Evolutionary conservation across 1,140 invertebrate genomes (phyloP).

Genomic region (Euura lappo): DNA sequence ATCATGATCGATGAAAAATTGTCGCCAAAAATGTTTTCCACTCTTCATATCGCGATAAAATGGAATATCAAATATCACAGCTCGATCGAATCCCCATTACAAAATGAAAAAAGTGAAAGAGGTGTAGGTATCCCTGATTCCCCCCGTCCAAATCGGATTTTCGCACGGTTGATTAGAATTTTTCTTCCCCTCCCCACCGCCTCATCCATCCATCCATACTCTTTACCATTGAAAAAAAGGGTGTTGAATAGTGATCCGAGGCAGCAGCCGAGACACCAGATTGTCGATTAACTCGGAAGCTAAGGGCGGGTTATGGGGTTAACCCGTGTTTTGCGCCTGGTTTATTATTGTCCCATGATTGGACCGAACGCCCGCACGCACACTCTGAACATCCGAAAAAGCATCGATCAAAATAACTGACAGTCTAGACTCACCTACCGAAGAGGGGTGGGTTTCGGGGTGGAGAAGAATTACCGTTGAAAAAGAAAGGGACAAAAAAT

Average conservation of each 20-base stretch:
- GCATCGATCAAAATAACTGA: conserved; percentile 58
- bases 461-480: too few species aligned
- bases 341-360: conserved; percentile 49
- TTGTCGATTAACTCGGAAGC: not conserved
- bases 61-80: too few species aligned
- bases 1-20: too few species aligned
- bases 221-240: too few species aligned
- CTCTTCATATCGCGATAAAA: too few species aligned
- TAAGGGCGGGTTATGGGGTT: conserved; percentile 7
- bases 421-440: conserved; percentile 31
- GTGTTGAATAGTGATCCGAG: not conserved
- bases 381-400: not conserved
- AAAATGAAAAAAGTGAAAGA: too few species aligned
- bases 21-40: too few species aligned
- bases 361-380: conserved; percentile 49
- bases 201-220: too few species aligned
- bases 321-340: conserved; percentile 55
- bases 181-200: not conserved
- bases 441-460: not conserved
- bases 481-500: too few species aligned
- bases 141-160: not conserved
- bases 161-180: conserved; percentile 49
- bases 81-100: too few species aligned
- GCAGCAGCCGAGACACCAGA: not conserved
- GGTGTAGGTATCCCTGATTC: too few species aligned